Percentiles rank a stretch among this genome's conserved stretches.
Evolutionary conservation across 2,888 invertebrate species (phyloP).

Genomic region (Petrolisthes cinctipes): DNA sequence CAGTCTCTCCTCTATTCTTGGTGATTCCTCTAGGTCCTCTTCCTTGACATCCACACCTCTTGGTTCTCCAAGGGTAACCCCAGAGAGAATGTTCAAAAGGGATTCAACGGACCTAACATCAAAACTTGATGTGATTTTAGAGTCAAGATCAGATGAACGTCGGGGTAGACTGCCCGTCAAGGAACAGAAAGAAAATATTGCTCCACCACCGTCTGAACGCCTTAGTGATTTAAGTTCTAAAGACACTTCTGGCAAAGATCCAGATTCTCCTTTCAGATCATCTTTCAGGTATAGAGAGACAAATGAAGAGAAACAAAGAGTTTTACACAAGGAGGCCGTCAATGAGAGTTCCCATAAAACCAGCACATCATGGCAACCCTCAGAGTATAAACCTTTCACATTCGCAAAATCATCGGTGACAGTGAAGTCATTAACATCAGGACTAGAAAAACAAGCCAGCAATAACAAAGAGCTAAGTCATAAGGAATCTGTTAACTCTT

Average conservation of each 20-base stretch:
- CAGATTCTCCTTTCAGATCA: conserved; percentile 31
- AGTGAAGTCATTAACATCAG: conserved; percentile 32
- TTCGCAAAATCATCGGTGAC: conserved; percentile 45
- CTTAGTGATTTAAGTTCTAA: not conserved
- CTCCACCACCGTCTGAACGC: not conserved
- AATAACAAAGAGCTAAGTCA: not conserved
- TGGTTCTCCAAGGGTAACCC: conserved; percentile 57
- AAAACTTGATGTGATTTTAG: conserved; percentile 47
- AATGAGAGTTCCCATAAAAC: not conserved
- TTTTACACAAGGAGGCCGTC: not conserved
- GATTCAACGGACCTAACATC: conserved; percentile 35
- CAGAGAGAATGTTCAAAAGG: conserved; percentile 45
- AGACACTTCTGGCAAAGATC: not conserved
- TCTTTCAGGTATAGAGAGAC: conserved; percentile 29
- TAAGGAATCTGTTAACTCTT: no score
- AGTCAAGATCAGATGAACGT: conserved; percentile 12
- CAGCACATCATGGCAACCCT: conserved; percentile 5
- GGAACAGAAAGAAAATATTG: conserved; percentile 56
- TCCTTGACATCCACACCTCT: conserved; percentile 56
- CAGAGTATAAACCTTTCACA: conserved; percentile 35
- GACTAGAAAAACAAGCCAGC: not conserved
- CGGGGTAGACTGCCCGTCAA: not conserved
- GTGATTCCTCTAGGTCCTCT: conserved; percentile 54
- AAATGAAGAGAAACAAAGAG: conserved; percentile 33
- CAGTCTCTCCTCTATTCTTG: conserved; percentile 59